These are phyloP conservation scores for Monopterus albus DNA, from an alignment of 2,113 vertebrate genomes.

Conservation along the genomic window DNA sequence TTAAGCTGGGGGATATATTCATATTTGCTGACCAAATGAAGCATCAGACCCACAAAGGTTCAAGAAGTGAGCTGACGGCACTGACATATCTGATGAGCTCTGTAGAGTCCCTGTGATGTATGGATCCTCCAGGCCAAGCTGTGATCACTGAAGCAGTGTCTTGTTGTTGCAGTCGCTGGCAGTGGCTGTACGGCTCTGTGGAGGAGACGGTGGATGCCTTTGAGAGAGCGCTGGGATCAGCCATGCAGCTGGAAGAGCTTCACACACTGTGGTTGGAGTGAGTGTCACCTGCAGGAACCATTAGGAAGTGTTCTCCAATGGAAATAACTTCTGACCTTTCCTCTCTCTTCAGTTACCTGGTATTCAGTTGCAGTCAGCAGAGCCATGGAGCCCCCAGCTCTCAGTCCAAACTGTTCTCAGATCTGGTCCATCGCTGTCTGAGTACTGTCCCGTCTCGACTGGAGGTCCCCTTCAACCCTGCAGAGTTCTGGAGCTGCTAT, in stretches of 20 bases:
- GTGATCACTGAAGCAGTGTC: neutral
- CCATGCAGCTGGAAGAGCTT: constrained; percentile 87
- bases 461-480: constrained; percentile 91
- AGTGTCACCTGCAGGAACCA: constrained; percentile 74
- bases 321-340: too few relatives aligned
- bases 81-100: too few relatives aligned
- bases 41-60: too few relatives aligned
- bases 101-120: neutral
- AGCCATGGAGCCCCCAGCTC: constrained; percentile 77
- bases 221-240: constrained; percentile 89
- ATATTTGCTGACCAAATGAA: too few relatives aligned
- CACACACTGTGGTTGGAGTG: constrained; percentile 96
- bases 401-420: constrained; percentile 87
- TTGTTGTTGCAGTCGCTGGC: constrained; percentile 85
- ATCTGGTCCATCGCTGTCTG: constrained; percentile 94
- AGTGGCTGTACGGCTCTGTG: constrained; percentile 85
- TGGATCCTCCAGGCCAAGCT: neutral
- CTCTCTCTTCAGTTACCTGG: constrained; percentile 53
- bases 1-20: too few relatives aligned
- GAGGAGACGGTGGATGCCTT: constrained; percentile 90
- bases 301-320: too few relatives aligned
- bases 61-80: too few relatives aligned
- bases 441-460: constrained; percentile 90
- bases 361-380: constrained; percentile 84
- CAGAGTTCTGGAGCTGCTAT: constrained; percentile 96